Conservation (phyloP, 1,140 invertebrate genomes). For the Steinernema khuongi region DNA sequence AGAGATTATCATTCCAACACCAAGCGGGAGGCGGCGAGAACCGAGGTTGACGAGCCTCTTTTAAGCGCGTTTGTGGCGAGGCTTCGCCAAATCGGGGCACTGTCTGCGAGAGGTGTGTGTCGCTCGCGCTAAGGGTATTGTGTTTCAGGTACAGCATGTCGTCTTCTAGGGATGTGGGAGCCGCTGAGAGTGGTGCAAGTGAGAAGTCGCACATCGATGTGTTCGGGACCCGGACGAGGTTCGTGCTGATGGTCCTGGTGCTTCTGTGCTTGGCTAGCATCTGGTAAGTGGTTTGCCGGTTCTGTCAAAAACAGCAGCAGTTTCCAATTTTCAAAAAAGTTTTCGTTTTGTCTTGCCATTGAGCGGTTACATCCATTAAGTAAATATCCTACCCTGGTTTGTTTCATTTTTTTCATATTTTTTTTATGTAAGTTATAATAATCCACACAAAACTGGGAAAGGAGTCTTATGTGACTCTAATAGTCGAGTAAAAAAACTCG, state of each 20-base stretch:
- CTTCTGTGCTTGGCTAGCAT: slow-evolving; percentile 38
- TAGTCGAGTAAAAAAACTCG: no score
- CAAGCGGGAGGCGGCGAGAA: not conserved
- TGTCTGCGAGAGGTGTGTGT: not conserved
- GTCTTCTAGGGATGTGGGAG: not conserved
- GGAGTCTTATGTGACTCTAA: no score
- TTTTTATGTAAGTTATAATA: no score
- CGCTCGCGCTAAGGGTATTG: no score
- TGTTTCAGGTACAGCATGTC: slow-evolving; percentile 10
- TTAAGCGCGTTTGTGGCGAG: not conserved
- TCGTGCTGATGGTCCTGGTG: slow-evolving; percentile 40
- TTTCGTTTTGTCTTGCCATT: no score
- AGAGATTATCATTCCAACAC: not conserved
- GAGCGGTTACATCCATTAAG: no score
- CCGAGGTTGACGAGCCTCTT: not conserved
- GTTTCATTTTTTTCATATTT: no score
- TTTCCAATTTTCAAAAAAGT: slow-evolving; percentile 1
- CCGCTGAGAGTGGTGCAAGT: not conserved
- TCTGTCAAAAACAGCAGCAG: not conserved
- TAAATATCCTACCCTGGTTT: no score
- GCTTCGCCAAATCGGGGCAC: no score
- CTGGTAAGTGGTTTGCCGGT: slow-evolving; percentile 29
- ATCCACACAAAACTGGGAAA: no score
- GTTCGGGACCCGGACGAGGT: slow-evolving; percentile 41
- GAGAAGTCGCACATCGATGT: slow-evolving; percentile 23